Conservation (phyloP, 2,888 invertebrate genomes). For the Drosophila limbata region DNA sequence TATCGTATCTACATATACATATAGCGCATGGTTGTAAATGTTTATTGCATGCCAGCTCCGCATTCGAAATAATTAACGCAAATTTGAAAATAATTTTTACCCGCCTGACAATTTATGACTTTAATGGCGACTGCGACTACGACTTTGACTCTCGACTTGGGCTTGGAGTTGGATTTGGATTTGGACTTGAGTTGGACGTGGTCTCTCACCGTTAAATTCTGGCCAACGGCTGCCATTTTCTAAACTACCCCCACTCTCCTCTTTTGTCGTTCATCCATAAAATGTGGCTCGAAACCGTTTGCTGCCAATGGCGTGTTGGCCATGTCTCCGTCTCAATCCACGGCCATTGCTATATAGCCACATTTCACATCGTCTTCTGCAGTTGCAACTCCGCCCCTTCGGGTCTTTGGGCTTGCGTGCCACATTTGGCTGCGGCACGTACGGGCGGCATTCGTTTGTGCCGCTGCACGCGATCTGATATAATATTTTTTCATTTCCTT, state of each 20-base stretch:
- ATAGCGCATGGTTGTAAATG: slow-evolving; percentile 65
- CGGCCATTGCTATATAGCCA: slow-evolving; percentile 12
- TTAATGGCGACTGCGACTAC: slow-evolving; percentile 63
- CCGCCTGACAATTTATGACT: slow-evolving; percentile 67
- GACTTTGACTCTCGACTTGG: slow-evolving; percentile 22
- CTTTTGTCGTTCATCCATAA: slow-evolving; percentile 13
- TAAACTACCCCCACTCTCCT: slow-evolving; percentile 18
- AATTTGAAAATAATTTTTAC: slow-evolving; percentile 76
- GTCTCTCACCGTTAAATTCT: slow-evolving; percentile 46
- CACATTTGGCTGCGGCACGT: slow-evolving; percentile 71
- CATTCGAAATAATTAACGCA: slow-evolving; percentile 78
- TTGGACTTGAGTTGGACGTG: not conserved
- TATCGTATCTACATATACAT: slow-evolving; percentile 29
- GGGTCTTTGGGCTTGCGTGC: slow-evolving; percentile 58
- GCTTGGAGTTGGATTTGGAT: not conserved
- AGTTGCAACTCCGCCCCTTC: slow-evolving; percentile 33
- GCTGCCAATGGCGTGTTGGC: slow-evolving; percentile 72
- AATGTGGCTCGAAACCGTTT: slow-evolving; percentile 32
- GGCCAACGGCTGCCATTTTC: slow-evolving; percentile 68
- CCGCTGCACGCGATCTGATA: slow-evolving; percentile 81
- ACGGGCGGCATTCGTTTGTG: slow-evolving; percentile 69
- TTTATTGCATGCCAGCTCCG: slow-evolving; percentile 72
- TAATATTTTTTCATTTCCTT: slow-evolving; percentile 62
- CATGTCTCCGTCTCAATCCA: slow-evolving; percentile 33
- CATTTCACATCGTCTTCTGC: slow-evolving; percentile 35